Conservation (phyloP, 2,113 vertebrate genomes). For the Malurus alboscapulatus region DNA sequence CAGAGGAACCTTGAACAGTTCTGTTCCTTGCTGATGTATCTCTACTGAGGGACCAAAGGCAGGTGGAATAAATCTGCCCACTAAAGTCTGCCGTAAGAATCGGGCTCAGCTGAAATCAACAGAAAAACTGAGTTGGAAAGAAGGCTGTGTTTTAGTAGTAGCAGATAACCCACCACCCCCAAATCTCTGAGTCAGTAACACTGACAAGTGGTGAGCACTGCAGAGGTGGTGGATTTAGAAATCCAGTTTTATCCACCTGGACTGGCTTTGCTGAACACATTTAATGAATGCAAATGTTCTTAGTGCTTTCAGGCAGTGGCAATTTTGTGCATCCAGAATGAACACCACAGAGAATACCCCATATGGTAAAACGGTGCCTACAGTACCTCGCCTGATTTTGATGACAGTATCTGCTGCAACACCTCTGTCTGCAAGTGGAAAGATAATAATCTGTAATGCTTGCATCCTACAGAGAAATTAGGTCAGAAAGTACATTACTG, state of each 20-base stretch:
- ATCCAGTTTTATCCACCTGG: not conserved
- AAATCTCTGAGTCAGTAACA: not conserved
- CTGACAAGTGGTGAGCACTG: not conserved
- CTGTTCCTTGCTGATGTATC: not conserved
- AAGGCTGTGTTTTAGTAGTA: not conserved
- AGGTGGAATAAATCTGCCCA: not conserved
- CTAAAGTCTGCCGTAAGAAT: not conserved
- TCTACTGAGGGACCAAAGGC: not conserved
- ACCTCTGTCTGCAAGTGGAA: constrained; percentile 72
- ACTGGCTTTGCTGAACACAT: not conserved
- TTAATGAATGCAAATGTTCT: not conserved
- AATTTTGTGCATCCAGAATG: not conserved
- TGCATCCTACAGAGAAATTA: not conserved
- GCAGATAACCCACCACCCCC: not conserved
- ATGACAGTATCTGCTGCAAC: constrained; percentile 75
- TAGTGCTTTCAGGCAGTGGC: not conserved
- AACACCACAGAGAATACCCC: not conserved
- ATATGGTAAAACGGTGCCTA: constrained; percentile 24
- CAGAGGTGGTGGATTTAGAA: not conserved
- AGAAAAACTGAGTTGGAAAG: not conserved
- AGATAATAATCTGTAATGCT: not conserved
- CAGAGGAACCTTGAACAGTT: not conserved
- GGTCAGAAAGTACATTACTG: not conserved
- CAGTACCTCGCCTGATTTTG: constrained; percentile 76
- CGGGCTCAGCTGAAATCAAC: not conserved